A percentile compares a stretch with the other conserved stretches of the same genome.
Evolutionary conservation across 1,140 invertebrate species (phyloP).

Genomic region (Gryon sp.): DNA sequence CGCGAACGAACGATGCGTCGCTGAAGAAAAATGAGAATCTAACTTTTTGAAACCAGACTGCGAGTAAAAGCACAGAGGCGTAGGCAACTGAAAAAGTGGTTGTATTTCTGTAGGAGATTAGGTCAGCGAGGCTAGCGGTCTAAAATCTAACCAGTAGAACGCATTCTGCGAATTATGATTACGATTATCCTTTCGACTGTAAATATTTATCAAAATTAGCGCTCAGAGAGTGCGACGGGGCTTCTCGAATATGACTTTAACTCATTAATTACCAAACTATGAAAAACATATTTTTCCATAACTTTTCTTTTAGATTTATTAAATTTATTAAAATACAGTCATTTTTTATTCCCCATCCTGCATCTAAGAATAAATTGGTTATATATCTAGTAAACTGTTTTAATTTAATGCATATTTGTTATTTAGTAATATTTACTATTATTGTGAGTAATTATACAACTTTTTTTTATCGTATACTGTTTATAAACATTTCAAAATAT

Average conservation of each 20-base stretch:
- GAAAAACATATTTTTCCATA: no score
- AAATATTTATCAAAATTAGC: conserved; percentile 75
- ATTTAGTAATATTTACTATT: no score
- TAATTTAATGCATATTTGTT: no score
- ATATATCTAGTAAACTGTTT: no score
- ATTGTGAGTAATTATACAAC: no score
- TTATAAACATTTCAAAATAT: no score
- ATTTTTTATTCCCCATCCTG: no score
- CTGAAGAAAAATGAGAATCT: conserved; percentile 48
- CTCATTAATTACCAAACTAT: no score
- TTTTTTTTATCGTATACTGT: no score
- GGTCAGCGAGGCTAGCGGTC: conserved; percentile 21
- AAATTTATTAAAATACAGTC: no score
- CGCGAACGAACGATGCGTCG: conserved; percentile 41
- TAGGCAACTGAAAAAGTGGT: conserved; percentile 9
- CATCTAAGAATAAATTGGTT: no score
- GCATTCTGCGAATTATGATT: conserved; percentile 7
- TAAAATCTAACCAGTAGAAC: conserved; percentile 20
- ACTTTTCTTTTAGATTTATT: no score
- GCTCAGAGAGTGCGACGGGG: conserved; percentile 38
- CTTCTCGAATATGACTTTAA: conserved; percentile 32
- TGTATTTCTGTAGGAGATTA: conserved; percentile 49
- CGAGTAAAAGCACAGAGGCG: background rate
- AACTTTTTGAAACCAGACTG: conserved; percentile 29
- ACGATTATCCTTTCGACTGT: conserved; percentile 45